Evolutionary conservation across 2,113 vertebrate species (phyloP), one percentile per base, ranked within the genome.

Genomic region (Cynocephalus volans): DNA sequence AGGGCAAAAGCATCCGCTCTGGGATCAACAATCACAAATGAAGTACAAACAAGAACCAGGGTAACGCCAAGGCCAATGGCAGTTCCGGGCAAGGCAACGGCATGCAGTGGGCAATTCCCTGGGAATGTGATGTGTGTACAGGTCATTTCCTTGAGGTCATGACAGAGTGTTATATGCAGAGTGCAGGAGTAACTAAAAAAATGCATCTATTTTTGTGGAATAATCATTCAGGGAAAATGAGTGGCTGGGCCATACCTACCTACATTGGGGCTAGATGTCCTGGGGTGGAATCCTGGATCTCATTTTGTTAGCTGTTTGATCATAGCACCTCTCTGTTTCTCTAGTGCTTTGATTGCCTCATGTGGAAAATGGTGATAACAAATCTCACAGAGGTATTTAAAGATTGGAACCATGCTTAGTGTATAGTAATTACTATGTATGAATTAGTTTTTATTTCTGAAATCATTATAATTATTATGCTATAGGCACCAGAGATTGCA

Each of bases 241-340:
- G 12, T 26, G 15, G 2, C 41, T 64, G 60, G 23, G n/a, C n/a
- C 21, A 36, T 9, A 48, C 1, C 60, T 48, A 50, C 41, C 28
- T 11, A 67, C 0, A 0, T 13, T 50, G 24, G 31, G 41, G 19
- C 17, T 14, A 23, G 26, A 50, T 1, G 1, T 50, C 50, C 69
- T n/a, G 50, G 4, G 12, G 8, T 60, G 65, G 52, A 60, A 69
- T 60, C 24, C 8, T 69, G 21, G 13, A 6, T 86, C 48, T 75
- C 4, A 1, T n/a, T 28, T 54, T 62, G 13, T 50, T 65, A 58
- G 23, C 24, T 41, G 4, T 70, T 72, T 45, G 36, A 91, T 28
- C 8, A 72, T 73, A 81, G 75, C 6, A 87, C n/a, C 41, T 58
- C 48, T 79, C 11, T 82, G 56, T 50, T 33, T 83, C 50, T 67